These are phyloP conservation scores for Darevskia mixta DNA, from an alignment of 2,797 vertebrate species.

Conservation along the genomic window DNA sequence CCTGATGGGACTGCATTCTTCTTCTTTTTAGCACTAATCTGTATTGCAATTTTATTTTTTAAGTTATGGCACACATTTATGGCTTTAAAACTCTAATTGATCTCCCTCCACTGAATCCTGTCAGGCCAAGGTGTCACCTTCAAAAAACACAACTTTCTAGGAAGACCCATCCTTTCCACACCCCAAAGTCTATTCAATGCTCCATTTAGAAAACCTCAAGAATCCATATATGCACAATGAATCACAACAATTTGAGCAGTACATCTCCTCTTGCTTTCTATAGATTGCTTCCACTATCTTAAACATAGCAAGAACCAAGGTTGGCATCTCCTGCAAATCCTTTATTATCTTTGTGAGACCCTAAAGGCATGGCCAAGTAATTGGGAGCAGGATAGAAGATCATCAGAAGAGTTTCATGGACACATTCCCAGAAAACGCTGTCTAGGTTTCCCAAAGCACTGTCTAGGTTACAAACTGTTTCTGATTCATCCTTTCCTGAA, in stretches of 20 bases:
- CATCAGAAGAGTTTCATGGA: not conserved
- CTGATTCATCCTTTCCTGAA: not conserved
- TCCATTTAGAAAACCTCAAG: not conserved
- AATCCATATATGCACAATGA: not conserved
- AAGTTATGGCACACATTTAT: conserved; percentile 57
- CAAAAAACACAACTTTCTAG: not conserved
- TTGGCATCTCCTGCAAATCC: not conserved
- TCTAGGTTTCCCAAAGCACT: not conserved
- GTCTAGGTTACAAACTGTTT: not conserved
- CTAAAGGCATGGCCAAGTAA: not conserved
- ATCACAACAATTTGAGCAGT: not conserved
- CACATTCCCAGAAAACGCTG: not conserved
- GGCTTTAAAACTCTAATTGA: conserved; percentile 64
- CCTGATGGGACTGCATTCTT: conserved; percentile 58
- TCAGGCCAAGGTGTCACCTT: conserved; percentile 34
- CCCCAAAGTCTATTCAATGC: not conserved
- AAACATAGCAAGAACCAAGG: not conserved
- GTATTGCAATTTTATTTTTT: conserved; percentile 64
- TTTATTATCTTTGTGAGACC: not conserved
- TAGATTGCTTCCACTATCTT: not conserved
- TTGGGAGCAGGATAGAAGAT: not conserved
- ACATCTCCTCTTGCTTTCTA: not conserved
- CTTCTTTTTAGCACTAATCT: conserved; percentile 49
- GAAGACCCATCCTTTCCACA: not conserved
- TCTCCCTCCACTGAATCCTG: conserved; percentile 59